Base-by-base conservation (phyloP, 1,140 invertebrate species). In the Zaprionus taronus region DNA sequence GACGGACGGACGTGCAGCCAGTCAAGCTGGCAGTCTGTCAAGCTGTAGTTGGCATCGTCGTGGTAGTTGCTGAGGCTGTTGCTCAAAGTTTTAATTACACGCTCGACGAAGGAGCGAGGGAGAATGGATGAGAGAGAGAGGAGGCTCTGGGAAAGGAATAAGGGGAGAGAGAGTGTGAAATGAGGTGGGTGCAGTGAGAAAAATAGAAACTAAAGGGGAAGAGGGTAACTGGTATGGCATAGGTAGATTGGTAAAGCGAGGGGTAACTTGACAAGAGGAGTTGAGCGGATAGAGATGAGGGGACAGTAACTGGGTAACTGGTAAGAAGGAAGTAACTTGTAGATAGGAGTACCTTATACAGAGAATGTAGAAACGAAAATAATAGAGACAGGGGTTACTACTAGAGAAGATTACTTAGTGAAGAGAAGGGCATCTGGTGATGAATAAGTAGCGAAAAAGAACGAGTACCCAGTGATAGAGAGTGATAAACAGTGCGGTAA, bases 21-120 rank as follows among this genome's bases (percentile, higher is more conserved):
- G 85, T 89, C 84, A 90, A 89, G 47, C 81, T 84, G 85, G 84
- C 41, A 47, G 41, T 47, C 41, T 47, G 41, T 47, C 41, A 47
- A 90, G 85, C 84, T 89, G 60, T 75, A 58, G 72, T 75, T 75
- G 67, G 47, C 41, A n/a, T 80, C 51, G 51, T 83, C 69, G 78
- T 81, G 81, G 81, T 17, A 47, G 41, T 47, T 47, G 41, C 47
- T 24, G 47, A 24, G 47, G 47, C 81, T 90, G 85, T 81, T 90
- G 83, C 84, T 84, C 85, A 90, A 89, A 90, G 78, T 89, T 89
- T 89, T 89, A 89, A 89, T 89, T 89, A 89, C 84, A 84, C 77
- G 74, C 79, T 79, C 69, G 49, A 44, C 51, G 49, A 47, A 78
- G 31, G 73, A 41, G 28, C 62, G 31, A 14, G 15, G 15, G n/a